These are phyloP conservation scores for Leucozona laternaria DNA, from an alignment of 2,888 invertebrate genomes.

Conservation along the genomic window DNA sequence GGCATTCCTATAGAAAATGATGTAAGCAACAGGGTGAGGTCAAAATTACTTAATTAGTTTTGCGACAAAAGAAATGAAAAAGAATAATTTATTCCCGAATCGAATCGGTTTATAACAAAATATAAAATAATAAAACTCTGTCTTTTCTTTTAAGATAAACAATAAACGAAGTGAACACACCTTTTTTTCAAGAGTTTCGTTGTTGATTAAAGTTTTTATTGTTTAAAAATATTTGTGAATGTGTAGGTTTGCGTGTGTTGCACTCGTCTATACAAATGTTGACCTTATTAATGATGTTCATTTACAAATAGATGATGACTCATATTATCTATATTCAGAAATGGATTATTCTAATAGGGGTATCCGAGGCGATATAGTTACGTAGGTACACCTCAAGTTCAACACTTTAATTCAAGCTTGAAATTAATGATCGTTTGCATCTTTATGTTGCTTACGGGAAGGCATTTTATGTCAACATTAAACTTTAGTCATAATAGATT, in stretches of 20 bases:
- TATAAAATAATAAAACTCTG: not conserved
- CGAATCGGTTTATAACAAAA: not conserved
- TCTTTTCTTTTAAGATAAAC: not conserved
- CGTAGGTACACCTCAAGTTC: not conserved
- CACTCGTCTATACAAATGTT: not conserved
- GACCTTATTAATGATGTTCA: slow-evolving; percentile 6
- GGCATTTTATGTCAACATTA: not conserved
- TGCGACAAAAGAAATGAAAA: not conserved
- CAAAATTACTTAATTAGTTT: not conserved
- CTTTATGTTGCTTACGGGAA: not conserved
- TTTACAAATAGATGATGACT: slow-evolving; percentile 1
- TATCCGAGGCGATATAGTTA: not conserved
- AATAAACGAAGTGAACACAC: not conserved
- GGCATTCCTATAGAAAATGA: slow-evolving; percentile 8
- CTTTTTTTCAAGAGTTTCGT: not conserved
- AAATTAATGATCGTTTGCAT: not conserved
- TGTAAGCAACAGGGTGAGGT: slow-evolving; percentile 27
- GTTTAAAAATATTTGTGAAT: not conserved
- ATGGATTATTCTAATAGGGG: not conserved
- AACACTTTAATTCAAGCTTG: not conserved
- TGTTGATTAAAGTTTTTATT: not conserved
- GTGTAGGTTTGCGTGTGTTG: not conserved
- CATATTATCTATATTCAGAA: not conserved
- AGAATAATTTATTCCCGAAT: not conserved
- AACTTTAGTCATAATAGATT: too few species aligned